Evolutionary conservation across 2,888 invertebrate species (phyloP).

Genomic region (Eupithecia vulgata): DNA sequence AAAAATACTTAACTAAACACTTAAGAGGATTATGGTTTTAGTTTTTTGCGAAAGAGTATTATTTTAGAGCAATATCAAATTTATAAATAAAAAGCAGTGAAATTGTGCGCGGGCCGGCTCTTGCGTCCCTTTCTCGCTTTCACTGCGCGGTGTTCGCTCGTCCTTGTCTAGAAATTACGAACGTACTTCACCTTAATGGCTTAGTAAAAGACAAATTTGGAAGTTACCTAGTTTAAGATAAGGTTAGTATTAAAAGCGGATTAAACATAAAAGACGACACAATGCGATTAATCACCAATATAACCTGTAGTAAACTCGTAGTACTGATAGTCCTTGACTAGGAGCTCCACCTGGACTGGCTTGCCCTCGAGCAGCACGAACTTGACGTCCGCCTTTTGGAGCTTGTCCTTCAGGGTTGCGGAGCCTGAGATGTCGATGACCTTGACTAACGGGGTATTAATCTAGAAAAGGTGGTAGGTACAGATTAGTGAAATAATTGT

Average conservation of each 20-base stretch:
- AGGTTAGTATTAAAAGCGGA: slow-evolving; percentile 24
- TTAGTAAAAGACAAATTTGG: neutral
- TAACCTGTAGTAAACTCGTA: slow-evolving; percentile 81
- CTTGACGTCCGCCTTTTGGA: slow-evolving; percentile 80
- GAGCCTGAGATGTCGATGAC: slow-evolving; percentile 80
- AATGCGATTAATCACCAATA: slow-evolving; percentile 76
- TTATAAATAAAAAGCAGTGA: too few relatives aligned
- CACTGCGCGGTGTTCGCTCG: too few relatives aligned
- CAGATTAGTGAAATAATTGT: neutral
- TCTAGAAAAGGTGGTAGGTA: slow-evolving; percentile 46
- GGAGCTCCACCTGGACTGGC: slow-evolving; percentile 73
- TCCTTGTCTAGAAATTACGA: too few relatives aligned
- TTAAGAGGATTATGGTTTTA: too few relatives aligned
- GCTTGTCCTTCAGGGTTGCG: slow-evolving; percentile 74
- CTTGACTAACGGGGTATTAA: slow-evolving; percentile 79
- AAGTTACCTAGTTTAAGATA: neutral
- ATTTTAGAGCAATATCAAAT: too few relatives aligned
- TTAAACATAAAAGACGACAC: slow-evolving; percentile 39
- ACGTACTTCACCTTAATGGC: too few relatives aligned
- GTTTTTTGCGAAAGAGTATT: too few relatives aligned
- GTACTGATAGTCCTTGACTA: slow-evolving; percentile 83
- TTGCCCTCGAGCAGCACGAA: slow-evolving; percentile 80
- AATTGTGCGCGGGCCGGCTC: too few relatives aligned
- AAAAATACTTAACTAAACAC: too few relatives aligned
- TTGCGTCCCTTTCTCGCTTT: too few relatives aligned